Base-by-base conservation (phyloP, 2,113 vertebrate genomes). In the Climacteris rufus region DNA sequence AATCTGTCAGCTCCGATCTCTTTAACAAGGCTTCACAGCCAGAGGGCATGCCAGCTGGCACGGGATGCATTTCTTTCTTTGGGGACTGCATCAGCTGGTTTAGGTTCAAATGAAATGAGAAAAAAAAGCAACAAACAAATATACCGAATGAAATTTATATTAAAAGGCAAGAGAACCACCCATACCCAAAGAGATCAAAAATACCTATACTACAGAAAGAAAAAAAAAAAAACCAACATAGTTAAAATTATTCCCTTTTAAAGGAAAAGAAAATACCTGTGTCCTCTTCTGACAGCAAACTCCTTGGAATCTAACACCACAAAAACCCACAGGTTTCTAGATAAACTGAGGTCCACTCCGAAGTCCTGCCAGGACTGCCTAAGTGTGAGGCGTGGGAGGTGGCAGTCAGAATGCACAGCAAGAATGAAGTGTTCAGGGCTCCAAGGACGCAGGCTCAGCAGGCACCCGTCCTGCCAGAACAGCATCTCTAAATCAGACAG, bases 1-100 rank as follows among this genome's bases (percentile, higher is more conserved):
- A 96, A 97, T 96, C 97, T 97, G 97, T 97, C 97, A 96, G 92
- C 87, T 95, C 94, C 2, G 1, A 97, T 97, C 93, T 94, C 87
- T 95, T 93, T 93, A 97, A 97, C 94, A 96, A 93, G 94, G 83
- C 95, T 94, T 96, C 89, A 92, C 93, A 97, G 94, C 94, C 95
- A 96, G 75, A 89, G 94, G 93, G 85, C 83, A 96, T 21, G 91
- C 96, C 96, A 97, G 96, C 96, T 97, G 96, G 97, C 96, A 96
- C 6, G 4, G 63, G 31, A 57, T 23, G 61, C 89, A 61, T 74
- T 83, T 60, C 85, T 86, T 83, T 83, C 86, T 96, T 91, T 89
- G 84, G 95, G 94, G 94, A 95, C 83, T 59, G 78, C 81, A 89
- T 96, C 91, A 96, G 93, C 81, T 79, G 71, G 78, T 88, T 94